A percentile compares a stretch with the other conserved stretches of the same genome.
Evolutionary conservation across 1,140 invertebrate species (phyloP).

Genomic region (Vanessa tameamea): DNA sequence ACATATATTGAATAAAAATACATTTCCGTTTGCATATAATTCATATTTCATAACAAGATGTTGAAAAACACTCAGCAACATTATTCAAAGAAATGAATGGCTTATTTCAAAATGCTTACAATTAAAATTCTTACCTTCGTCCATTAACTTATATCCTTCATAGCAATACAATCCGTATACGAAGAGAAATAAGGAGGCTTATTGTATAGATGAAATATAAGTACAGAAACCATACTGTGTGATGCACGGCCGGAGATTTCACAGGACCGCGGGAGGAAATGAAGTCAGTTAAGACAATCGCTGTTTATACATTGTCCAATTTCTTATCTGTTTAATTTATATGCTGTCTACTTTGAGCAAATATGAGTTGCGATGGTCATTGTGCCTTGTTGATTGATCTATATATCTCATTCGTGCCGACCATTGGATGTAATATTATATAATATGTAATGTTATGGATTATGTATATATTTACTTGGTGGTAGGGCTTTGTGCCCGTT

Average conservation of each 20-base stretch:
- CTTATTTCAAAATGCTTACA: no score
- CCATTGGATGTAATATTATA: neutral
- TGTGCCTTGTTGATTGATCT: neutral
- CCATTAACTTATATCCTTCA: neutral
- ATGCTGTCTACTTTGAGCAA: neutral
- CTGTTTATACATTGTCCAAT: neutral
- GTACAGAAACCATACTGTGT: neutral
- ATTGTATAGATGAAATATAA: neutral
- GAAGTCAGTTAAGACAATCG: neutral
- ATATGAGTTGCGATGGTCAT: neutral
- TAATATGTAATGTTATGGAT: no score
- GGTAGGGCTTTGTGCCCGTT: no score
- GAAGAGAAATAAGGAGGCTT: neutral
- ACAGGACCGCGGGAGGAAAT: constrained; percentile 11
- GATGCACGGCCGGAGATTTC: constrained; percentile 8
- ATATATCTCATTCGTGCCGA: neutral
- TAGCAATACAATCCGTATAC: neutral
- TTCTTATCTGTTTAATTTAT: constrained; percentile 3
- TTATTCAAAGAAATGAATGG: no score
- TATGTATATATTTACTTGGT: no score
- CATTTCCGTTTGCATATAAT: no score
- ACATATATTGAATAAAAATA: no score
- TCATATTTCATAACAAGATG: no score
- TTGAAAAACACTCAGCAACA: no score
- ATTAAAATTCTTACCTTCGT: no score